A percentile compares a stretch with the other conserved stretches of the same genome.
These are phyloP conservation scores for Noctua comes DNA, from an alignment of 2,888 invertebrate species.

Conservation along the genomic window DNA sequence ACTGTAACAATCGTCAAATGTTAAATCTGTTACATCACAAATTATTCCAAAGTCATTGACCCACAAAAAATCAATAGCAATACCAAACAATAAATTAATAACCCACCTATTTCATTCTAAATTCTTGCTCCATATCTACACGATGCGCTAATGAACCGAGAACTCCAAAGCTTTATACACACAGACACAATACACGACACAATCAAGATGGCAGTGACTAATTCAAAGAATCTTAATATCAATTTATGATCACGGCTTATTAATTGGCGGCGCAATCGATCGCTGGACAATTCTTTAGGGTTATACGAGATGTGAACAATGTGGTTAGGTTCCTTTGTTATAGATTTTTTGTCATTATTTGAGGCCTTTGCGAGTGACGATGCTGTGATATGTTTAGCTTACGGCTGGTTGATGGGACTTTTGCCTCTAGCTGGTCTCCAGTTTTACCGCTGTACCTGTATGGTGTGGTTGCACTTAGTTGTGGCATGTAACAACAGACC, in stretches of 20 bases:
- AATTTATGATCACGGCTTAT: slow-evolving; percentile 74
- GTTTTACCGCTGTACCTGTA: background rate
- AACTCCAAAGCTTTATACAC: slow-evolving; percentile 42
- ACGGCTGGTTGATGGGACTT: background rate
- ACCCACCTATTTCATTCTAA: slow-evolving; percentile 22
- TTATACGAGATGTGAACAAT: slow-evolving; percentile 46
- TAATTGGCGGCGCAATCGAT: slow-evolving; percentile 75
- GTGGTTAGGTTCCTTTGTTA: slow-evolving; percentile 36
- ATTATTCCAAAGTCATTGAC: slow-evolving; percentile 7
- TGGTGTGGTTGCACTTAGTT: too few relatives aligned
- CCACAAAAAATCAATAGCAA: slow-evolving; percentile 21
- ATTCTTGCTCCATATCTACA: slow-evolving; percentile 40
- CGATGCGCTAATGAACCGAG: slow-evolving; percentile 56
- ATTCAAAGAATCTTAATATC: slow-evolving; percentile 67
- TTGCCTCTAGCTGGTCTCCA: background rate
- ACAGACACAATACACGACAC: slow-evolving; percentile 52
- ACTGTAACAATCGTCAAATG: background rate
- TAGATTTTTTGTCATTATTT: slow-evolving; percentile 12
- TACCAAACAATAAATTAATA: slow-evolving; percentile 43
- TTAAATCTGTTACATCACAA: slow-evolving; percentile 6
- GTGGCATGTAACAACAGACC: background rate
- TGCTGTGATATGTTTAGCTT: background rate
- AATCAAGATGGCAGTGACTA: slow-evolving; percentile 62
- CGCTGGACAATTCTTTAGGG: slow-evolving; percentile 54
- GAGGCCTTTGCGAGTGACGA: slow-evolving; percentile 2